Conservation (phyloP, 1,140 invertebrate species). For the Caerostris darwini region DNA sequence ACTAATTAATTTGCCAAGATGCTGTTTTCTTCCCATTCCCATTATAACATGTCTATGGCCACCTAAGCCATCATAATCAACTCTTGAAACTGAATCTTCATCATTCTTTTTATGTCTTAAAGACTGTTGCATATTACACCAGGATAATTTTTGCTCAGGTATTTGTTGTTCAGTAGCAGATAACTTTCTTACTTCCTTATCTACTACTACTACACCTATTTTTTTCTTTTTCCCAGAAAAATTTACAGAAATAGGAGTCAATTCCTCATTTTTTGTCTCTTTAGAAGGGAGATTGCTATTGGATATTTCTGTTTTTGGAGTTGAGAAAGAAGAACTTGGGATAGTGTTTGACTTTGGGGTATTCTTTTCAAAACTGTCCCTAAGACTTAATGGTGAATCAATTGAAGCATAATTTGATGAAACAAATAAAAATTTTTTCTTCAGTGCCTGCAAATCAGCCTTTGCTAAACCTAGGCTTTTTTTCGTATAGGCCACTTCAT, state of each 20-base stretch:
- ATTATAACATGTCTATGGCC: neutral
- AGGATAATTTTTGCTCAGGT: neutral
- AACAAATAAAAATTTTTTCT: neutral
- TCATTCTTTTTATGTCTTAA: neutral
- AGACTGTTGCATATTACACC: neutral
- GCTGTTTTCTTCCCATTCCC: neutral
- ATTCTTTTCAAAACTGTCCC: too few relatives aligned
- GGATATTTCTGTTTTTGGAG: too few relatives aligned
- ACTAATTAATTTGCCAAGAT: too few relatives aligned
- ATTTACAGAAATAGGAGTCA: neutral
- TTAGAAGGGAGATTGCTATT: neutral
- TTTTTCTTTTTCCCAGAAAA: neutral
- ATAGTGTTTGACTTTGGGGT: too few relatives aligned
- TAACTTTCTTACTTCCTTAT: neutral
- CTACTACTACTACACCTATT: neutral
- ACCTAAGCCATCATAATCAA: neutral
- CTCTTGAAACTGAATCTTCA: neutral
- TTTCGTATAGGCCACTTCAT: neutral
- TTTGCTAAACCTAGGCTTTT: neutral
- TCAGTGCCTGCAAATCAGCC: neutral
- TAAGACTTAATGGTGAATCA: too few relatives aligned
- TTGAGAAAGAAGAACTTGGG: too few relatives aligned
- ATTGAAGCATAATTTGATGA: too few relatives aligned
- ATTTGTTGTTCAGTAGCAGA: neutral
- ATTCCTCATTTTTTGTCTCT: neutral